Evolutionary conservation across 1,140 invertebrate species (phyloP).

Genomic region (Drosophila kikkawai): DNA sequence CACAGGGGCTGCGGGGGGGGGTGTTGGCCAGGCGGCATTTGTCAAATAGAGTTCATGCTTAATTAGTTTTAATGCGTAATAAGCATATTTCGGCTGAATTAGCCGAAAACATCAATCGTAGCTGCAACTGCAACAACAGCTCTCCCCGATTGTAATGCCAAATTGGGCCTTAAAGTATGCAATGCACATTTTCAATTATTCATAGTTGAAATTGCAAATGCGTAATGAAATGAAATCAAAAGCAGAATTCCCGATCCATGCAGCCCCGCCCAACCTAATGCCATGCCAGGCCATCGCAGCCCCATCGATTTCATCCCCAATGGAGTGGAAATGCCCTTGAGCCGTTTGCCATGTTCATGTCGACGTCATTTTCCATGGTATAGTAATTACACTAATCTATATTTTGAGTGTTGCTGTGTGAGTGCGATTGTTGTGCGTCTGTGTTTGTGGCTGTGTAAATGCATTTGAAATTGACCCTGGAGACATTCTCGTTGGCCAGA

Average conservation of each 20-base stretch:
- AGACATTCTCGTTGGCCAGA: conserved; percentile 62
- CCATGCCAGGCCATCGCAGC: not conserved
- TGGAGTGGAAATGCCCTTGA: conserved; percentile 71
- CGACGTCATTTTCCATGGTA: conserved; percentile 65
- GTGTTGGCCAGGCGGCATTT: not conserved
- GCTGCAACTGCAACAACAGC: conserved; percentile 19
- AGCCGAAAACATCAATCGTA: conserved; percentile 55
- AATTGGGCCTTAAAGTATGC: conserved; percentile 77
- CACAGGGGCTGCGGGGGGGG: not conserved
- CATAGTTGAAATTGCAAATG: conserved; percentile 76
- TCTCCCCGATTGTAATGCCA: conserved; percentile 62
- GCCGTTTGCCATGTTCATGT: conserved; percentile 65
- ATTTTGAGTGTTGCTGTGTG: conserved; percentile 37
- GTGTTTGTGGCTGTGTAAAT: conserved; percentile 48
- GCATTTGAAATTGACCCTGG: conserved; percentile 78
- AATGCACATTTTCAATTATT: conserved; percentile 75
- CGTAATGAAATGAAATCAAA: conserved; percentile 80
- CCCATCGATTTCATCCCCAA: conserved; percentile 39
- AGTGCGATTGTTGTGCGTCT: conserved; percentile 13
- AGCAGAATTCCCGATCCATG: conserved; percentile 63
- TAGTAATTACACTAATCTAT: conserved; percentile 78
- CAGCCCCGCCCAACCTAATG: conserved; percentile 28
- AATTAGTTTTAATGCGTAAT: conserved; percentile 80
- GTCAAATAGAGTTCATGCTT: conserved; percentile 67
- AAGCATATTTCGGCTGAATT: conserved; percentile 76